Base-by-base conservation (phyloP, 2,888 invertebrate genomes). In the Drepanosiphum platanoidis region DNA sequence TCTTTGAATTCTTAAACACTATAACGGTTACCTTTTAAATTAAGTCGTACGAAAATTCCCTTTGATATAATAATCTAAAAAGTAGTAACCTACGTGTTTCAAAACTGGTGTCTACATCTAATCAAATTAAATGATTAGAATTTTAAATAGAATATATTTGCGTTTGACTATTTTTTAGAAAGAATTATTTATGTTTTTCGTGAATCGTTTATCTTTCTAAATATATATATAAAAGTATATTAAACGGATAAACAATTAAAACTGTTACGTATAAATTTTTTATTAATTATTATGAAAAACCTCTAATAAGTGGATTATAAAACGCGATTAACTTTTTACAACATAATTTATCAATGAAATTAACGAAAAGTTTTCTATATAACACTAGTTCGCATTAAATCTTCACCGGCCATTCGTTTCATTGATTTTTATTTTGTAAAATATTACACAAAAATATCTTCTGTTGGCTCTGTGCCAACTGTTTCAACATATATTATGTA, bases 1-100 rank as follows among this genome's bases (percentile, higher is more conserved):
- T 32, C 32, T 52, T 46, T 74, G 74, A 46, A 52, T 74, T 74
- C 30, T 32, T 32, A 52, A 74, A 32, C 32, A 39, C 22, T 32
- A 15, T 13, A 32, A 13, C 7, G 0, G 22, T 74, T 52, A 52
- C 22, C 32, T 74, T 74, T 74, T 52, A 32, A 42, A 52, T 52
- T 52, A 52, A 74, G 52, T 32, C 30, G 32, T 52, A n/a, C 30
- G 46, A 52, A 34, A 46, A 52, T 34, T 74, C 7, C 11, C 11
- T 52, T 32, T 52, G 32, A 52, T 52, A 46, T 52, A 22, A 46
- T 74, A 39, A 22, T 13, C 22, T 52, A 52, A 22, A 52, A 52
- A 18, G 52, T 22, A 52, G 36, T 0, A 74, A 9, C 22, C 4
- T 34, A 52, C n/a, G 13, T 32, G 32, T 13, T 52, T 46, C 22